Percentiles rank a stretch among this genome's conserved stretches.
Evolutionary conservation across 2,113 vertebrate genomes (phyloP).

Genomic region (Boulengeromyrus knoepffleri): DNA sequence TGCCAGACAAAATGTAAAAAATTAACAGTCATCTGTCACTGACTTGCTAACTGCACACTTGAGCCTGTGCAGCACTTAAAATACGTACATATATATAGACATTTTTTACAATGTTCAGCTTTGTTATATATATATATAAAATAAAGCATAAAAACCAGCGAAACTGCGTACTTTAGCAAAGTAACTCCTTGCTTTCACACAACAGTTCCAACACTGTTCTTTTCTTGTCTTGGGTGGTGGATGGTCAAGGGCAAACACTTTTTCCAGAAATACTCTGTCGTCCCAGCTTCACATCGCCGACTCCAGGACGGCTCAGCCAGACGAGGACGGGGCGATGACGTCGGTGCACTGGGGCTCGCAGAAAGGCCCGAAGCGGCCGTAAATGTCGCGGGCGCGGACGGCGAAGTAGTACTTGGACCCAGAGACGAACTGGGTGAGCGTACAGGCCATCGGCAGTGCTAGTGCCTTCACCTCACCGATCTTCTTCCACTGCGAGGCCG

Average conservation of each 20-base stretch:
- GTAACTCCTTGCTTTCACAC: not conserved
- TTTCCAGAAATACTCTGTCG: not conserved
- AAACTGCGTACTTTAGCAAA: not conserved
- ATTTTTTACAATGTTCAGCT: constrained; percentile 3
- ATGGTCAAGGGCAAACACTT: not conserved
- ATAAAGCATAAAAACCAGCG: not conserved
- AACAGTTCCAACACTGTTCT: not conserved
- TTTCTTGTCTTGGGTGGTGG: not conserved
- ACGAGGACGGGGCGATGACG: constrained; percentile 66
- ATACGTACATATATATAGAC: not conserved
- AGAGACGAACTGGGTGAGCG: constrained; percentile 76
- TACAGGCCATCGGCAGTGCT: constrained; percentile 75
- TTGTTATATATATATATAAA: constrained; percentile 1
- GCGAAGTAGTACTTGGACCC: constrained; percentile 80
- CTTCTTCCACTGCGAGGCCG: constrained; percentile 74
- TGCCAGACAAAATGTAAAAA: constrained; percentile 19
- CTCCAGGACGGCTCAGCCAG: not conserved
- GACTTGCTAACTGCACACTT: not conserved
- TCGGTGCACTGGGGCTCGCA: constrained; percentile 78
- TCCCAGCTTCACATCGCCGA: not conserved
- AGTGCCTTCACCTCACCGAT: constrained; percentile 76
- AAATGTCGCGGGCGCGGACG: constrained; percentile 72
- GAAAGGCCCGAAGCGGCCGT: constrained; percentile 74
- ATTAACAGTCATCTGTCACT: constrained; percentile 7
- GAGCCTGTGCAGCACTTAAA: constrained; percentile 3